Base-by-base conservation (phyloP, 2,797 vertebrate genomes). In the Remorina albescens region DNA sequence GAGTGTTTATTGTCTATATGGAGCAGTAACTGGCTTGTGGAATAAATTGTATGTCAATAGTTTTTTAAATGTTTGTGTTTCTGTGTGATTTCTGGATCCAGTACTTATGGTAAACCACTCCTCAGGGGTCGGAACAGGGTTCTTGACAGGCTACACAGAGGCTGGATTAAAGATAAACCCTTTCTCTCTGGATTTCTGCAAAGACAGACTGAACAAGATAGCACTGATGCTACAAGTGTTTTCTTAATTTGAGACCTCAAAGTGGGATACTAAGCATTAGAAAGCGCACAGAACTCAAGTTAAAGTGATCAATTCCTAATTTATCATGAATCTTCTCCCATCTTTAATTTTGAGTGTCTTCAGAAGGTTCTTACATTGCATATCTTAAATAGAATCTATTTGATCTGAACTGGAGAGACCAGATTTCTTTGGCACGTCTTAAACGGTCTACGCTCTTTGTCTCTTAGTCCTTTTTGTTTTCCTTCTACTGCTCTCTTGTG, bases 381-480 rank as follows among this genome's bases (percentile, higher is more conserved):
- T 32, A 62, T 64, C 49, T 78, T 82, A 82, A 89, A 86, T 73
- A 67, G 44, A 90, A 87, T 85, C 76, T 81, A 80, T 84, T 89
- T 91, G 86, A 90, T 87, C 80, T 81, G 49, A 23, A 28, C 46
- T 49, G 60, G 53, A 72, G 47, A 67, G 78, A 71, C 5, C 67
- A 25, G 69, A 83, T 34, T 44, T 44, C 68, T 60, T 51, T 70
- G 46, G 74, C 39, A 28, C 55, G 67, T 78, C 68, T 81, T 82
- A 80, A 81, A 76, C 81, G 59, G 32, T 58, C 58, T 11, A 26
- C 60, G 34, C 34, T 13, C 44, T 55, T 37, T 25, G 51, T 58
- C 54, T 50, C 42, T 16, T 30, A 23, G 83, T 76, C 76, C 65
- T 53, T 41, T 59, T 60, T 57, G n/a, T 69, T 59, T 61, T 60